Conservation (phyloP, 2,888 invertebrate species). For the Nycteola revayana region DNA sequence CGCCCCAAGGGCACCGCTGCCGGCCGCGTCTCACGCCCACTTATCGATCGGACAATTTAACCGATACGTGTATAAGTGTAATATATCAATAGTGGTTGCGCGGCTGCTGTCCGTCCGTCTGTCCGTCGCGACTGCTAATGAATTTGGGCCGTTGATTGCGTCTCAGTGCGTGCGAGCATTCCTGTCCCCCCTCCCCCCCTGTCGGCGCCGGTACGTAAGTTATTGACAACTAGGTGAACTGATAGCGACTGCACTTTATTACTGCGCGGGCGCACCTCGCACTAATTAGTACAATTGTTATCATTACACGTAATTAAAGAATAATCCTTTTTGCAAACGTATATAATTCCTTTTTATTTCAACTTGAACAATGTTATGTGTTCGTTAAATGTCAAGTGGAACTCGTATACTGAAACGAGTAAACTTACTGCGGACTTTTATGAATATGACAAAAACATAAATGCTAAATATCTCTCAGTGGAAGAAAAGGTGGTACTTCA, state of each 20-base stretch:
- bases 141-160: conserved; percentile 37
- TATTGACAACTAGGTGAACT: conserved; percentile 34
- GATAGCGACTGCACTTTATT: conserved; percentile 31
- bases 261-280: conserved; percentile 10
- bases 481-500: too few species aligned
- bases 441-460: too few species aligned
- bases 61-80: conserved; percentile 62
- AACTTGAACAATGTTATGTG: not conserved
- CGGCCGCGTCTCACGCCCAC: conserved; percentile 60
- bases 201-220: conserved; percentile 16
- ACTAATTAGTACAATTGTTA: conserved; percentile 31
- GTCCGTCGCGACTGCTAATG: conserved; percentile 45
- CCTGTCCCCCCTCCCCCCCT: conserved; percentile 2
- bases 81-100: conserved; percentile 56
- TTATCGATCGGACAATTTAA: conserved; percentile 70
- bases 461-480: too few species aligned
- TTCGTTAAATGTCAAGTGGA: conserved; percentile 1
- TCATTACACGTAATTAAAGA: conserved; percentile 13
- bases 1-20: conserved; percentile 17
- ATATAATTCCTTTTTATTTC: not conserved
- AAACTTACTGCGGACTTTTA: too few species aligned
- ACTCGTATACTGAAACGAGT: too few species aligned
- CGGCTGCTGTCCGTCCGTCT: conserved; percentile 44
- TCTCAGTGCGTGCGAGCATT: conserved; percentile 16
- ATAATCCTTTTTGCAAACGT: conserved; percentile 3